These are phyloP conservation scores for Listronotus bonariensis DNA, from an alignment of 1,140 invertebrate species.

Conservation along the genomic window DNA sequence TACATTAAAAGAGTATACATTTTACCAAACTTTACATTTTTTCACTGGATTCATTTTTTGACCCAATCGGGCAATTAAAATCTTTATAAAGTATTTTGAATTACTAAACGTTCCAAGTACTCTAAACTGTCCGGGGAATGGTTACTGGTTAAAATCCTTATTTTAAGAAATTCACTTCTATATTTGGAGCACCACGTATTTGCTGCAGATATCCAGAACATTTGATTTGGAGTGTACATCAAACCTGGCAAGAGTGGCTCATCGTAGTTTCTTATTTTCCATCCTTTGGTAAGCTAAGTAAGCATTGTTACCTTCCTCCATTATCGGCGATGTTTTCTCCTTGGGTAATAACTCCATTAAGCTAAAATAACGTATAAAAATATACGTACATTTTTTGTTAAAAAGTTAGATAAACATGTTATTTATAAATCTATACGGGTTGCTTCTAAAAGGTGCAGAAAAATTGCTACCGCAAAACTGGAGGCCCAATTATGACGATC, in stretches of 20 bases:
- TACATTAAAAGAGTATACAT: no score
- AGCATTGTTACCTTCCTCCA: slow-evolving; percentile 67
- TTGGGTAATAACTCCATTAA: slow-evolving; percentile 67
- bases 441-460: no score
- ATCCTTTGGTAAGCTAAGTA: slow-evolving; percentile 62
- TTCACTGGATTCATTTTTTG: slow-evolving; percentile 85
- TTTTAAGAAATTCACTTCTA: slow-evolving; percentile 71
- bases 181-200: slow-evolving; percentile 72
- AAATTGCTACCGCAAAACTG: no score
- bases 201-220: slow-evolving; percentile 78
- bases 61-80: slow-evolving; percentile 81
- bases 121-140: slow-evolving; percentile 83
- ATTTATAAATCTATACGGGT: no score
- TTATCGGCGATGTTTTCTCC: slow-evolving; percentile 73
- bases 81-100: slow-evolving; percentile 83
- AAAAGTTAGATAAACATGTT: no score
- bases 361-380: slow-evolving; percentile 52
- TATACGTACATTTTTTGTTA: no score
- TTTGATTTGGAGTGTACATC: slow-evolving; percentile 61
- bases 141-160: slow-evolving; percentile 74
- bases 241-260: slow-evolving; percentile 58
- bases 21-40: slow-evolving; percentile 86
- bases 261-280: slow-evolving; percentile 51
- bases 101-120: slow-evolving; percentile 90
- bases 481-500: no score